Conservation (phyloP, 2,113 vertebrate genomes). For the Syngnathus floridae region DNA sequence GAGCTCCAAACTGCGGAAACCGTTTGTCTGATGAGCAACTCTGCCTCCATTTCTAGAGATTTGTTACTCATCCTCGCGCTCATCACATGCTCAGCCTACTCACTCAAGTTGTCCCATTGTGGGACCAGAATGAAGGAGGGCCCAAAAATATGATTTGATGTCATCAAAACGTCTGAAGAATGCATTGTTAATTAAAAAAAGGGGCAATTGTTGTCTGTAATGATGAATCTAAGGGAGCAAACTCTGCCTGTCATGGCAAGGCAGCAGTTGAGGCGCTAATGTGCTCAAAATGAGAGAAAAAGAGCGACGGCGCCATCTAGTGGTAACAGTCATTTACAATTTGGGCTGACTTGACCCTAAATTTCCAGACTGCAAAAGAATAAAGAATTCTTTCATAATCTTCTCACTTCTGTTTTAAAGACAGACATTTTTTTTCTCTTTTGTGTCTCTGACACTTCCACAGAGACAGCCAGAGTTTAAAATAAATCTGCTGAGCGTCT, state of each 20-base stretch:
- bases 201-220: slow-evolving; percentile 24
- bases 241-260: slow-evolving; percentile 2
- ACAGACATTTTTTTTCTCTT: not conserved
- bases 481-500: not conserved
- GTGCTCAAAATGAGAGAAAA: not conserved
- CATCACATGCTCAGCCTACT: slow-evolving; percentile 36
- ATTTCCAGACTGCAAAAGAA: not conserved
- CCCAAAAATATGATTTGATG: slow-evolving; percentile 24
- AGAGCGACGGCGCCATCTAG: slow-evolving; percentile 50
- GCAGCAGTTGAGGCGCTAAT: not conserved
- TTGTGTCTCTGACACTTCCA: not conserved
- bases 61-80: slow-evolving; percentile 29
- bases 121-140: slow-evolving; percentile 16
- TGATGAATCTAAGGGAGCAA: slow-evolving; percentile 13
- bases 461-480: not conserved
- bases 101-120: slow-evolving; percentile 23
- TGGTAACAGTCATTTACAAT: slow-evolving; percentile 10
- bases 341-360: not conserved
- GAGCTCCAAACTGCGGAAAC: slow-evolving; percentile 12
- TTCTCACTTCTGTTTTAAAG: not conserved
- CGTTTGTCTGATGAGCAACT: slow-evolving; percentile 25
- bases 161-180: slow-evolving; percentile 28
- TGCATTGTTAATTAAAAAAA: slow-evolving; percentile 19
- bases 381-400: not conserved
- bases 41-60: slow-evolving; percentile 36